These are phyloP conservation scores for Lycocorax pyrrhopterus DNA, from an alignment of 2,113 vertebrate genomes.

Conservation along the genomic window DNA sequence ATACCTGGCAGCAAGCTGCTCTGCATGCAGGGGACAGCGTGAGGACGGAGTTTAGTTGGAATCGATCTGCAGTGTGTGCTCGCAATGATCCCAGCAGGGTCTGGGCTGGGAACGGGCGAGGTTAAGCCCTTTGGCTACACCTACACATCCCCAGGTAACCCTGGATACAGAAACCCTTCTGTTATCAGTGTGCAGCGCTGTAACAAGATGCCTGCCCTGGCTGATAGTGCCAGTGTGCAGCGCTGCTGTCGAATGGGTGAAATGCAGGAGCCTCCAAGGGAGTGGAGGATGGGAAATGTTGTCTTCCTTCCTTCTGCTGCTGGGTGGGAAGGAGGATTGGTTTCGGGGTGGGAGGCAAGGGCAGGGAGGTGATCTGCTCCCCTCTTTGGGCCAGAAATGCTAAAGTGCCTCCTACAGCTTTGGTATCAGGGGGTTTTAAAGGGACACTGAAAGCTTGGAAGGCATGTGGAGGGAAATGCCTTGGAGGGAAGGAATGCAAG, in stretches of 20 bases:
- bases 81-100: background rate
- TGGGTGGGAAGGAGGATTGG: background rate
- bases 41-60: background rate
- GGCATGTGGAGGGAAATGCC: background rate
- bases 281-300: background rate
- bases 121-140: background rate
- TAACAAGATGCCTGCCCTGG: background rate
- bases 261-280: background rate
- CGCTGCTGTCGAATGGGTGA: background rate
- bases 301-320: background rate
- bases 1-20: background rate
- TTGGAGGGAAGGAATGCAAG: background rate
- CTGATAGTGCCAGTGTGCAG: background rate
- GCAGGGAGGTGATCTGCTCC: background rate
- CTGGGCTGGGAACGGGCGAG: background rate
- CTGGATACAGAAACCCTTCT: background rate
- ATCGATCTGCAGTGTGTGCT: background rate
- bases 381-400: background rate
- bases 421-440: background rate
- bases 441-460: background rate
- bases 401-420: background rate
- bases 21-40: background rate
- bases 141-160: background rate
- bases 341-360: background rate
- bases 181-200: background rate